A percentile compares a stretch with the other conserved stretches of the same genome.
These are phyloP conservation scores for Tichodroma muraria DNA, from an alignment of 2,113 vertebrate species.

Conservation along the genomic window DNA sequence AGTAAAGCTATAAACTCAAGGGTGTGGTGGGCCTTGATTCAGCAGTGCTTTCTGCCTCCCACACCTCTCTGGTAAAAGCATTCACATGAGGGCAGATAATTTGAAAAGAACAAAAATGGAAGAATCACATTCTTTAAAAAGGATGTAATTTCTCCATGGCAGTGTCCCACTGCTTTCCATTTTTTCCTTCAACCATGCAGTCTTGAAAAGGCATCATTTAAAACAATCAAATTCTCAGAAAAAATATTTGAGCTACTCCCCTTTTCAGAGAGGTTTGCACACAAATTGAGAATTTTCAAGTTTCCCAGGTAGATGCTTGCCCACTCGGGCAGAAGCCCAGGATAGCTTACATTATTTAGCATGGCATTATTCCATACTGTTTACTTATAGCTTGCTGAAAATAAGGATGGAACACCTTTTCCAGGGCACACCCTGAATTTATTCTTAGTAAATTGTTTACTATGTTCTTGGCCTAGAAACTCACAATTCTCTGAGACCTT, in stretches of 20 bases:
- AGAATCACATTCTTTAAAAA: neutral
- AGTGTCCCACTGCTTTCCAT: neutral
- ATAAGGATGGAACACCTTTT: neutral
- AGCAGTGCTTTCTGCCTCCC: neutral
- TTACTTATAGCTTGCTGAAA: neutral
- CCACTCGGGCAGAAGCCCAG: rapidly evolving
- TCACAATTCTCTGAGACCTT: neutral
- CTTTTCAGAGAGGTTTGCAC: neutral
- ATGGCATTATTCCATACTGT: neutral
- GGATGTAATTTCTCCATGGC: neutral
- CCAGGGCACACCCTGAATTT: neutral
- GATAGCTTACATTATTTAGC: neutral
- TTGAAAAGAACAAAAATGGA: neutral
- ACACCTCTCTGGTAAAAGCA: neutral
- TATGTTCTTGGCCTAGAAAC: neutral
- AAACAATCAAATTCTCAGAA: neutral
- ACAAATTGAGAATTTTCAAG: neutral
- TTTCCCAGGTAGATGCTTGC: neutral
- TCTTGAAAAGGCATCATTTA: neutral
- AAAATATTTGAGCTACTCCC: neutral
- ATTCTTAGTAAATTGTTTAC: neutral
- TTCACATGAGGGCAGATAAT: neutral
- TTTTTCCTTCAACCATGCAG: neutral
- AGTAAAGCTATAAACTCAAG: neutral
- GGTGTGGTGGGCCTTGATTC: neutral